These are phyloP conservation scores for Cotesia chilonis DNA, from an alignment of 1,140 invertebrate genomes.

Conservation along the genomic window DNA sequence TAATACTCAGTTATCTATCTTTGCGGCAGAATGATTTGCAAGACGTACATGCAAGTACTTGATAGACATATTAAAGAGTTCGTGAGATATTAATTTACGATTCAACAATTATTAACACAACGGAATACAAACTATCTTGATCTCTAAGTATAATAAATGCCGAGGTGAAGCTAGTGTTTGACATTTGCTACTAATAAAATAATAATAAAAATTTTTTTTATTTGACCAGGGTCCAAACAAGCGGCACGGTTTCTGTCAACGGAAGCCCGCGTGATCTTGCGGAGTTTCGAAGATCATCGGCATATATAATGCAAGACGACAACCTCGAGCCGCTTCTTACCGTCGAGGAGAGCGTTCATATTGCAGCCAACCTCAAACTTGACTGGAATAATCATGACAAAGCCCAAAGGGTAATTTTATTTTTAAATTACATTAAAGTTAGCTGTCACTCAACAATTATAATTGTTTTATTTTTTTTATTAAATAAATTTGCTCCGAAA, in stretches of 20 bases:
- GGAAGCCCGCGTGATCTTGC: conserved; percentile 75
- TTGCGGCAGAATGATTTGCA: too few relatives aligned
- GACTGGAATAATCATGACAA: conserved; percentile 73
- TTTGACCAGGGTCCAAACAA: conserved; percentile 64
- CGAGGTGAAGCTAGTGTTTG: too few relatives aligned
- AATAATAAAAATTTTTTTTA: conserved; percentile 16
- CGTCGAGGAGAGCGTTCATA: conserved; percentile 85
- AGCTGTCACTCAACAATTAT: too few relatives aligned
- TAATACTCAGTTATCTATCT: too few relatives aligned
- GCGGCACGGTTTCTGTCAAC: conserved; percentile 72
- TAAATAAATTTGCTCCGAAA: too few relatives aligned
- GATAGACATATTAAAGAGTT: neutral
- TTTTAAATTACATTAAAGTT: neutral
- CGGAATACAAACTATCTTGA: neutral
- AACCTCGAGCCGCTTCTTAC: conserved; percentile 83
- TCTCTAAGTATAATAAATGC: too few relatives aligned
- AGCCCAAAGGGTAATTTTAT: conserved; percentile 70
- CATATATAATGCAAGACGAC: conserved; percentile 93
- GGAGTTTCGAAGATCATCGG: conserved; percentile 83
- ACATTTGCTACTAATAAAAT: neutral
- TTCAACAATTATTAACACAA: neutral
- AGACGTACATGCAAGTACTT: neutral
- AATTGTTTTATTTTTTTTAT: too few relatives aligned
- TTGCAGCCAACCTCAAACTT: conserved; percentile 89
- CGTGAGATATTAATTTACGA: neutral